These are phyloP conservation scores for Gnatocerus cornutus DNA, from an alignment of 2,888 invertebrate species.

Conservation along the genomic window DNA sequence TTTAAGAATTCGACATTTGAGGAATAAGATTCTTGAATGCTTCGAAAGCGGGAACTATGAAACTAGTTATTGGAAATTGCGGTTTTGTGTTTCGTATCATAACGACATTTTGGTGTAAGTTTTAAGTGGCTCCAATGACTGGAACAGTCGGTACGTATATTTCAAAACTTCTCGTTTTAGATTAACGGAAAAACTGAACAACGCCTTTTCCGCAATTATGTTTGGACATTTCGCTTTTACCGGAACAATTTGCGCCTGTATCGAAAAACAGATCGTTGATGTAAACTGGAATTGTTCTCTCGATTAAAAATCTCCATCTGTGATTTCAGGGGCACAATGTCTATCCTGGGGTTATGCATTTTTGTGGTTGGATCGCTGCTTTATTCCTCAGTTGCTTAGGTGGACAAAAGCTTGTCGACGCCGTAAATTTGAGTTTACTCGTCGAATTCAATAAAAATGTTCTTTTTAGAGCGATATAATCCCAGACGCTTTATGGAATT, in stretches of 20 bases:
- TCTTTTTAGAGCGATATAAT: conserved; percentile 7
- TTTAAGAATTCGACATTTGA: conserved; percentile 33
- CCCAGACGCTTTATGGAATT: neutral
- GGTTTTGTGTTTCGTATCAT: conserved; percentile 26
- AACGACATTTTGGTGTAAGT: conserved; percentile 27
- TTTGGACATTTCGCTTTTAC: neutral
- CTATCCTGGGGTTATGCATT: neutral
- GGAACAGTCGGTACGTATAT: too few relatives aligned
- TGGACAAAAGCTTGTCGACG: conserved; percentile 14
- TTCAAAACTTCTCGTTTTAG: neutral
- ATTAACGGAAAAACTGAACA: neutral
- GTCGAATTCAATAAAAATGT: neutral
- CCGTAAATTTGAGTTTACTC: conserved; percentile 8
- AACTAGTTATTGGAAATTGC: neutral
- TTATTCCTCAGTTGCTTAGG: conserved; percentile 15
- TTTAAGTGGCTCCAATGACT: too few relatives aligned
- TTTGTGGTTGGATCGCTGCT: conserved; percentile 20
- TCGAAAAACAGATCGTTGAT: neutral
- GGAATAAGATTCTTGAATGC: conserved; percentile 33
- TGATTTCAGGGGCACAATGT: neutral
- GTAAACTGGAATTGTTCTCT: neutral
- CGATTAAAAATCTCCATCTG: neutral
- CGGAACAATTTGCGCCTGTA: neutral
- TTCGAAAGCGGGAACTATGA: conserved; percentile 14
- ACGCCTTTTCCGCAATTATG: neutral